Percentiles rank a stretch among this genome's conserved stretches.
Conservation (phyloP, 1,140 invertebrate genomes). For the Diachasma alloeum region DNA sequence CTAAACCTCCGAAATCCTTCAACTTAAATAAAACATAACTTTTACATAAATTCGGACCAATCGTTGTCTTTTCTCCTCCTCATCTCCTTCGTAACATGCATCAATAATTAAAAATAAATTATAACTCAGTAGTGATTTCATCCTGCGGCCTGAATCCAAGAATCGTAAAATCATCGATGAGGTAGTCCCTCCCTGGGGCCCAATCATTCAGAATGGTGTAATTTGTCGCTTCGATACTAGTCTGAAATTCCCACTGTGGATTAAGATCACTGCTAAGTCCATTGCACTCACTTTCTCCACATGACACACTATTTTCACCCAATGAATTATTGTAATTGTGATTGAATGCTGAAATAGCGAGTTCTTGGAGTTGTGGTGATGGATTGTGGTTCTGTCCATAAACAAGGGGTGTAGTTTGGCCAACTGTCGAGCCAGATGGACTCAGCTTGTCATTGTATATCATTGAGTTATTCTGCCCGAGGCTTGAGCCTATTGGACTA, state of each 20-base stretch:
- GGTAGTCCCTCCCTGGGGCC: conserved; percentile 71
- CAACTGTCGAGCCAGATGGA: conserved; percentile 53
- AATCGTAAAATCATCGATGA: conserved; percentile 77
- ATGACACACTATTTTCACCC: conserved; percentile 27
- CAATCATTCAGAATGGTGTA: conserved; percentile 69
- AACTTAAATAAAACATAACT: neutral
- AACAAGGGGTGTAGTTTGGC: conserved; percentile 56
- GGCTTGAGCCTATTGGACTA: conserved; percentile 49
- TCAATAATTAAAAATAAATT: conserved; percentile 39
- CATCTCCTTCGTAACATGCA: conserved; percentile 2
- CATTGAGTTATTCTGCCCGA: conserved; percentile 52
- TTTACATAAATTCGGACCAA: neutral
- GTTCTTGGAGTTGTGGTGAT: conserved; percentile 50
- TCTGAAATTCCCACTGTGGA: conserved; percentile 66
- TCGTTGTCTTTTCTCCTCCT: conserved; percentile 18
- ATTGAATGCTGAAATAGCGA: conserved; percentile 59
- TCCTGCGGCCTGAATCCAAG: conserved; percentile 79
- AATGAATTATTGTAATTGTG: conserved; percentile 48
- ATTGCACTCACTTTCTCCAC: conserved; percentile 32
- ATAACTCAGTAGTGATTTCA: conserved; percentile 81
- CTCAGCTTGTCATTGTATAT: conserved; percentile 56
- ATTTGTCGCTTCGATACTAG: conserved; percentile 53
- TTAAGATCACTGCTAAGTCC: conserved; percentile 54
- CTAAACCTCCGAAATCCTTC: neutral
- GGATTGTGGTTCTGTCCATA: conserved; percentile 45